Conservation (phyloP, 1,140 invertebrate genomes). For the Caenorhabditis remanei region DNA sequence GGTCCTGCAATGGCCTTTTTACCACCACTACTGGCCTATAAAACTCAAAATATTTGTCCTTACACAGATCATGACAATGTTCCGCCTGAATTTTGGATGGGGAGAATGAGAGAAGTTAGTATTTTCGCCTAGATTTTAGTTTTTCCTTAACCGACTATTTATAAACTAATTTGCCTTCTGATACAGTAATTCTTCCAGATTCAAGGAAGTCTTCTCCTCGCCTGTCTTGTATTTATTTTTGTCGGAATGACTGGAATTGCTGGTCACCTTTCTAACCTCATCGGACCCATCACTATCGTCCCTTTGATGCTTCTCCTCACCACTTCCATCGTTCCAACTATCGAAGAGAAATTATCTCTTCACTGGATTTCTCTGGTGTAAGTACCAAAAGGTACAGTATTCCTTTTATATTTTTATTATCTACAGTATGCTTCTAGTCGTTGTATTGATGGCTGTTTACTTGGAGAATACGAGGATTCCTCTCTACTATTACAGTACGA, state of each 20-base stretch:
- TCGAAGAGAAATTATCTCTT: constrained; percentile 71
- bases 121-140: constrained; percentile 40
- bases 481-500: too few relatives aligned
- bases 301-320: constrained; percentile 76
- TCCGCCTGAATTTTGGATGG: constrained; percentile 52
- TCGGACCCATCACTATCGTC: constrained; percentile 69
- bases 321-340: constrained; percentile 74
- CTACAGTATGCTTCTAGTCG: constrained; percentile 56
- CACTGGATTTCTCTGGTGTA: constrained; percentile 71
- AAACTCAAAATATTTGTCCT: constrained; percentile 46
- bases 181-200: constrained; percentile 44
- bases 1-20: constrained; percentile 66
- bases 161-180: background rate
- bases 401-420: background rate
- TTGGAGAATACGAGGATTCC: background rate
- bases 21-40: constrained; percentile 65
- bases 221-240: constrained; percentile 77
- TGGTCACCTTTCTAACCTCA: constrained; percentile 75
- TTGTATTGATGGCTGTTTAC: constrained; percentile 15
- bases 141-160: background rate
- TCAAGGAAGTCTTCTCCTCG: constrained; percentile 58
- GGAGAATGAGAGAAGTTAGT: constrained; percentile 57
- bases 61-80: constrained; percentile 44
- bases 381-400: constrained; percentile 58
- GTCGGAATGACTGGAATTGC: constrained; percentile 78